Conservation (phyloP, 2,113 vertebrate species). For the Lipophrys pholis region DNA sequence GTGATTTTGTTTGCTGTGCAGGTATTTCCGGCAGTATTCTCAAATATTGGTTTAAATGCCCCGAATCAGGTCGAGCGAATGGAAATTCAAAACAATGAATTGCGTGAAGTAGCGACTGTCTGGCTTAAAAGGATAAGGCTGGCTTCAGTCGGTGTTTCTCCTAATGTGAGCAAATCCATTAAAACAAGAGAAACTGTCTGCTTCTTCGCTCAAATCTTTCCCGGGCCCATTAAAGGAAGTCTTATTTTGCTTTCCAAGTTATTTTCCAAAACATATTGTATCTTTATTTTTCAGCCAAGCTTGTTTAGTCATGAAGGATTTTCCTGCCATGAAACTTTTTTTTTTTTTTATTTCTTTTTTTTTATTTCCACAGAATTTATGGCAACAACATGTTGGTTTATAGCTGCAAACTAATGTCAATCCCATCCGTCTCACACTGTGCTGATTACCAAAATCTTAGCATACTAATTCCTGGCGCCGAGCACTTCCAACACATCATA, state of each 20-base stretch:
- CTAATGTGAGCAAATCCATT: conserved; percentile 25
- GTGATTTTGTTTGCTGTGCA: conserved; percentile 11
- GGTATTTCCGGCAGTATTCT: too few relatives aligned
- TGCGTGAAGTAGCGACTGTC: not conserved
- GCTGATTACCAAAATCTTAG: not conserved
- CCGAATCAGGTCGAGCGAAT: not conserved
- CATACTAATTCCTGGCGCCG: not conserved
- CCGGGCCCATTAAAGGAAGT: not conserved
- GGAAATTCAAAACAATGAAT: conserved; percentile 4
- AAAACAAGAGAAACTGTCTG: not conserved
- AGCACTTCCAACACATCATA: too few relatives aligned
- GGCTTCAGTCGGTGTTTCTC: conserved; percentile 7
- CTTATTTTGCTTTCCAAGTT: not conserved
- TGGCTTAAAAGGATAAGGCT: conserved; percentile 17
- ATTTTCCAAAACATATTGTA: not conserved
- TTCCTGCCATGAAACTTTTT: not conserved
- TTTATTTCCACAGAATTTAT: not conserved
- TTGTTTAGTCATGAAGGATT: not conserved
- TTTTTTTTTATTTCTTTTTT: too few relatives aligned
- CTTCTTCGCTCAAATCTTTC: not conserved
- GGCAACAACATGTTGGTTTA: not conserved
- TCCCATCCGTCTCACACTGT: not conserved
- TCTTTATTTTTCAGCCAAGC: not conserved
- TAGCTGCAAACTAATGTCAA: not conserved
- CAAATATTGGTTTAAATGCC: not conserved